A percentile compares a stretch with the other conserved stretches of the same genome.
These are phyloP conservation scores for Vidua macroura DNA, from an alignment of 2,113 vertebrate species.

Conservation along the genomic window DNA sequence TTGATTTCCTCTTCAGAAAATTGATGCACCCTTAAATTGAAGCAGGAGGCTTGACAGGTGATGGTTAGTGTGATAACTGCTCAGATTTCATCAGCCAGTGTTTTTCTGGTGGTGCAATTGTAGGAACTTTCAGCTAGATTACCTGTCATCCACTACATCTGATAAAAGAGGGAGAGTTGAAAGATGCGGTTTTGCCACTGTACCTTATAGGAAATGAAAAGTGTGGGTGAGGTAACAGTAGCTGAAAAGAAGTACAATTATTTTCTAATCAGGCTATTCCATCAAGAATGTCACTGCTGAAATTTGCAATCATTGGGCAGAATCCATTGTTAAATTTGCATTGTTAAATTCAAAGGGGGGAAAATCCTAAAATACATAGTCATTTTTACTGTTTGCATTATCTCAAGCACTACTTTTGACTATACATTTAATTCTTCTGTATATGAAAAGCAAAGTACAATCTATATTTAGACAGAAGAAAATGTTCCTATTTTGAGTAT, in stretches of 20 bases:
- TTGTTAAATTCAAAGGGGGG: constrained; percentile 54
- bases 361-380: constrained; percentile 37
- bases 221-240: constrained; percentile 74
- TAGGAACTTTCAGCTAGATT: constrained; percentile 99
- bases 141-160: constrained; percentile 97
- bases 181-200: constrained; percentile 84
- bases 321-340: constrained; percentile 69
- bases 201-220: constrained; percentile 82
- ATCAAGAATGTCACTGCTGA: constrained; percentile 65
- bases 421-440: constrained; percentile 39
- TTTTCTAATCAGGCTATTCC: constrained; percentile 76
- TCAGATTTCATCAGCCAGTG: constrained; percentile 98
- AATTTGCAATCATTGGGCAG: constrained; percentile 60
- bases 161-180: constrained; percentile 93
- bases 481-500: constrained; percentile 52
- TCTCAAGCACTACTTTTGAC: constrained; percentile 3
- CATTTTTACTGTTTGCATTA: constrained; percentile 12
- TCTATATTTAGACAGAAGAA: constrained; percentile 50
- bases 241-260: constrained; percentile 71
- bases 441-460: constrained; percentile 1
- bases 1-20: constrained; percentile 99
- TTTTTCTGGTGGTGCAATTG: constrained; percentile 93
- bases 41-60: constrained; percentile 98
- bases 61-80: constrained; percentile 99
- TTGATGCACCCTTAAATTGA: constrained; percentile 99